Percentiles rank a stretch among this genome's conserved stretches.
Evolutionary conservation across 2,797 vertebrate genomes (phyloP).

Genomic region (Galago senegalensis): DNA sequence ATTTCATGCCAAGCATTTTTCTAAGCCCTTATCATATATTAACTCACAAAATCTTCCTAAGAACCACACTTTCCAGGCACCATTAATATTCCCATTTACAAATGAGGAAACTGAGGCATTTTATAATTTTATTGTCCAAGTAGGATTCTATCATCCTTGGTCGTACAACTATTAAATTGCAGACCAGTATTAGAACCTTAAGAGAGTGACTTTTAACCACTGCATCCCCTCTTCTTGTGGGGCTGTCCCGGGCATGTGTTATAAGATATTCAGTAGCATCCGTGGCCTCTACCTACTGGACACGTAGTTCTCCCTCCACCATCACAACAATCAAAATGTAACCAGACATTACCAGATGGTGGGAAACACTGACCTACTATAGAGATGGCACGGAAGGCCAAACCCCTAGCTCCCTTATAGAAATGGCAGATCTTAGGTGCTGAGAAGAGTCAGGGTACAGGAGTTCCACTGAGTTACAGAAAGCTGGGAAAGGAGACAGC

Average conservation of each 20-base stretch:
- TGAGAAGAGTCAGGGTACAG: not conserved
- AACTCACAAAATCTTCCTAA: not conserved
- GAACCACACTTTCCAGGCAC: not conserved
- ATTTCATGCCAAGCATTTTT: not conserved
- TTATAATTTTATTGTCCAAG: not conserved
- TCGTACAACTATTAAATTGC: not conserved
- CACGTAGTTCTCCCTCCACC: not conserved
- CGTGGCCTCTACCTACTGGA: not conserved
- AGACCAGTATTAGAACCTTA: not conserved
- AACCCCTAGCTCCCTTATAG: not conserved
- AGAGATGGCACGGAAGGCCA: not conserved
- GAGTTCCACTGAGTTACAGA: not conserved
- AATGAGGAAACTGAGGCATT: not conserved
- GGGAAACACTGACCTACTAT: not conserved
- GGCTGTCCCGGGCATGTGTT: fast-evolving
- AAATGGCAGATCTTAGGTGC: not conserved
- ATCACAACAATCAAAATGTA: not conserved
- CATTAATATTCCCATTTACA: not conserved
- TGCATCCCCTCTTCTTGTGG: not conserved
- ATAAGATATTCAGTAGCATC: not conserved
- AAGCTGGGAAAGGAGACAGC: not conserved
- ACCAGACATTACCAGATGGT: not conserved
- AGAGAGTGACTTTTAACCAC: not conserved
- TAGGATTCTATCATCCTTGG: not conserved
- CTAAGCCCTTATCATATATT: not conserved